Conservation (phyloP, 2,888 invertebrate genomes). For the Agrochola litura region DNA sequence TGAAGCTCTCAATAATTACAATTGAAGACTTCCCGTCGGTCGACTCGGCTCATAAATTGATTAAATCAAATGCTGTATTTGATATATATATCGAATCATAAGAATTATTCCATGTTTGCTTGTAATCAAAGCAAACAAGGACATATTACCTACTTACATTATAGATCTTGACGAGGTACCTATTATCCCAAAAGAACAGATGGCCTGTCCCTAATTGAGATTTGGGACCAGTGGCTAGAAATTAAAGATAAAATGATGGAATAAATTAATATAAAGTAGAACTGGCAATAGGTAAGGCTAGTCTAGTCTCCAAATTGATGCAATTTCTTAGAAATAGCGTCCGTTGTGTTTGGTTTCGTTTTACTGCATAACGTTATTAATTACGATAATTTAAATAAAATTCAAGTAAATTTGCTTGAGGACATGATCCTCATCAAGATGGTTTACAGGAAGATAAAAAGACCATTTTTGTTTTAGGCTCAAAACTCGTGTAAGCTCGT, state of each 20-base stretch:
- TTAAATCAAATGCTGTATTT: conserved; percentile 72
- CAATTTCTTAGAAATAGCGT: not conserved
- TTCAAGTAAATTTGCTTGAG: not conserved
- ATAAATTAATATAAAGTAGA: not conserved
- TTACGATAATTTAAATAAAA: not conserved
- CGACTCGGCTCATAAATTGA: conserved; percentile 73
- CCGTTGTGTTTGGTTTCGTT: not conserved
- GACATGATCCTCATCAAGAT: not conserved
- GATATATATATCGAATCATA: conserved; percentile 48
- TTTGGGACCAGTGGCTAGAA: not conserved
- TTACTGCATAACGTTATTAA: not conserved
- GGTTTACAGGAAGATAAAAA: not conserved
- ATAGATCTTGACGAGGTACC: not conserved
- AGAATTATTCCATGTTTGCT: conserved; percentile 10
- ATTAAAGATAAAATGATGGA: not conserved
- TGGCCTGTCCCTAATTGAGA: not conserved
- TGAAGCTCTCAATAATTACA: conserved; percentile 82
- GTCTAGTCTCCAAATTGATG: not conserved
- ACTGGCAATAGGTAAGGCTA: not conserved
- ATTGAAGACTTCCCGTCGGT: conserved; percentile 88
- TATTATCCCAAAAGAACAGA: not conserved
- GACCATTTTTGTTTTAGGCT: not conserved
- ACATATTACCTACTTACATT: not conserved
- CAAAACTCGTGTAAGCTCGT: not conserved
- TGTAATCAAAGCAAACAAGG: not conserved